Base-by-base conservation (phyloP, 1,140 invertebrate species). In the Limonius californicus region DNA sequence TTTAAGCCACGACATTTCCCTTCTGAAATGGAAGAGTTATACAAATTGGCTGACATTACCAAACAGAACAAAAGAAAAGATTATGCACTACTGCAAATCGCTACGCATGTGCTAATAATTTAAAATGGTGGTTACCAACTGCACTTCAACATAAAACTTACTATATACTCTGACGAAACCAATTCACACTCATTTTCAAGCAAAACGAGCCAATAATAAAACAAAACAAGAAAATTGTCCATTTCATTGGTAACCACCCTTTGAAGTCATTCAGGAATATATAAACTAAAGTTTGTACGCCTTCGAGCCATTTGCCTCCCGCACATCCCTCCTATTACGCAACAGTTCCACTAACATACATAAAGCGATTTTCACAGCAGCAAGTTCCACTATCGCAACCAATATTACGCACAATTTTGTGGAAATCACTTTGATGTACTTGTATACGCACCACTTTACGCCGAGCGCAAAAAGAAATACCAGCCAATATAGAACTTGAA, bases 321-420 rank as follows among this genome's bases (percentile, higher is more conserved):
- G 35, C 35, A 12, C n/a, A n/a, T 39, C 35, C 35, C 20, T 50
- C 45, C 45, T 50, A 50, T 50, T 18, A 50, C 45, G 45, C 45
- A 50, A 50, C 11, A 50, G 8, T 18, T 50, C n/a, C 18, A 21
- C 18, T 8, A 21, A 21, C n/a, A 50, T 18, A 50, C 45, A 50
- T 21, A 50, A 50, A 19, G 45, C 4, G 19, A 50, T 19, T 50
- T 50, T 50, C 16, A 2, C 16, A 50, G 3, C 3, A 27, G 23
- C 9, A 27, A 27, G 3, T 27, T 27, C 3, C 9, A 27, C 3
- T 3, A 27, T 4, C 3, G 23, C 9, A 4, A 27, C 23, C 9
- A 27, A 9, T 27, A 27, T 27, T 27, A 27, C n/a, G n/a, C n/a
- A n/a, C n/a, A n/a, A n/a, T n/a, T n/a, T 8, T 32, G 11, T n/a